Evolutionary conservation across 2,113 vertebrate genomes (phyloP).

Genomic region (Dendrocopos noguchii): DNA sequence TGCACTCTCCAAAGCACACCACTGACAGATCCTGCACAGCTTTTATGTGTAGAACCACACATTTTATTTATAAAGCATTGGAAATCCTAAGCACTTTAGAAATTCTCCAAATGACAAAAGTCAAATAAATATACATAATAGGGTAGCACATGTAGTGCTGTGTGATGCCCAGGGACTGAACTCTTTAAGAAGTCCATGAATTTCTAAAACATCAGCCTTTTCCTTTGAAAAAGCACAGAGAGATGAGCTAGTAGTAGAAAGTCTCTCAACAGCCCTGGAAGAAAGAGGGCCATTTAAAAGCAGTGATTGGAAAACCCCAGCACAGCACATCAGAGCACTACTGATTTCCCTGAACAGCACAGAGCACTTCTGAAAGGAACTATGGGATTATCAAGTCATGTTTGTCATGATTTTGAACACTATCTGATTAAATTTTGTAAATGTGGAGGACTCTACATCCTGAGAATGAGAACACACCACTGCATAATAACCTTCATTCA

Average conservation of each 20-base stretch:
- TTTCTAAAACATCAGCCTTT: neutral
- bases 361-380: neutral
- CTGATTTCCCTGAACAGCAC: neutral
- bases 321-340: neutral
- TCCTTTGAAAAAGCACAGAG: neutral
- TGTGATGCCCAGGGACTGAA: neutral
- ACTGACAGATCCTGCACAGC: neutral
- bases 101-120: neutral
- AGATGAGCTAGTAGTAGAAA: neutral
- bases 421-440: neutral
- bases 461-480: neutral
- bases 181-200: neutral
- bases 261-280: neutral
- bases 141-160: neutral
- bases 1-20: neutral
- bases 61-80: neutral
- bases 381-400: neutral
- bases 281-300: neutral
- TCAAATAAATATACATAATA: slow-evolving; percentile 14
- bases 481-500: neutral
- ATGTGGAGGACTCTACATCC: neutral
- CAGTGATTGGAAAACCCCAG: fast-evolving
- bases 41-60: neutral
- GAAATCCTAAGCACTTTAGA: neutral
- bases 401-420: neutral